Evolutionary conservation across 2,113 vertebrate species (phyloP).

Genomic region (Accipiter cooperii): DNA sequence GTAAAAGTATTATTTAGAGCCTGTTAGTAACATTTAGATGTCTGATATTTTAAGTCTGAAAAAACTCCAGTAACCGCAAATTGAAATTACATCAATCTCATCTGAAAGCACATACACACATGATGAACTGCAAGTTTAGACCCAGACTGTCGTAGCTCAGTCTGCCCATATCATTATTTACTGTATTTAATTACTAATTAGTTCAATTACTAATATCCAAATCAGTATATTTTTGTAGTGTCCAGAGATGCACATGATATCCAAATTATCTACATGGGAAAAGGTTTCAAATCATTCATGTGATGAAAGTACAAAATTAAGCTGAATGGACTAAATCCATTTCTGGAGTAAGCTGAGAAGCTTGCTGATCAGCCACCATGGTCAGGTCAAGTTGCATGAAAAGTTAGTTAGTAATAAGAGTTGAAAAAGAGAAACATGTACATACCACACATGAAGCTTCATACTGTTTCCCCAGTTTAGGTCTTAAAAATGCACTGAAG

Average conservation of each 20-base stretch:
- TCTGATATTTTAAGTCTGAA: not conserved
- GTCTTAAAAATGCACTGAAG: conserved; percentile 93
- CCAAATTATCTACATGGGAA: not conserved
- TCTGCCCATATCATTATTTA: not conserved
- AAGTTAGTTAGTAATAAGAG: not conserved
- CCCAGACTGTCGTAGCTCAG: not conserved
- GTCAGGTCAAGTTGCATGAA: not conserved
- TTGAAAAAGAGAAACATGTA: conserved; percentile 34
- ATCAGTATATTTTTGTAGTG: not conserved
- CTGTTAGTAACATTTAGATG: not conserved
- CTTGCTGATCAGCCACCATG: not conserved
- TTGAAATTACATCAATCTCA: not conserved
- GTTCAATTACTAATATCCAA: not conserved
- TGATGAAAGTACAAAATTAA: not conserved
- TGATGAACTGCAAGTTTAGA: not conserved
- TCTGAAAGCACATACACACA: not conserved
- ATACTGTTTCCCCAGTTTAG: conserved; percentile 98
- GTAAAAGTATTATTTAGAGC: not conserved
- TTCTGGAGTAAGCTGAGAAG: not conserved
- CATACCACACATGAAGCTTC: conserved; percentile 99
- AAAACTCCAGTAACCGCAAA: not conserved
- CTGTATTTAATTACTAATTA: not conserved
- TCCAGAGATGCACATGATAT: not conserved
- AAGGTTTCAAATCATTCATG: not conserved
- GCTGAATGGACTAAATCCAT: not conserved